phyloP scores from a whole-genome alignment of 2,888 invertebrate species.

The Dryocosmus kuriphilus region DNA sequence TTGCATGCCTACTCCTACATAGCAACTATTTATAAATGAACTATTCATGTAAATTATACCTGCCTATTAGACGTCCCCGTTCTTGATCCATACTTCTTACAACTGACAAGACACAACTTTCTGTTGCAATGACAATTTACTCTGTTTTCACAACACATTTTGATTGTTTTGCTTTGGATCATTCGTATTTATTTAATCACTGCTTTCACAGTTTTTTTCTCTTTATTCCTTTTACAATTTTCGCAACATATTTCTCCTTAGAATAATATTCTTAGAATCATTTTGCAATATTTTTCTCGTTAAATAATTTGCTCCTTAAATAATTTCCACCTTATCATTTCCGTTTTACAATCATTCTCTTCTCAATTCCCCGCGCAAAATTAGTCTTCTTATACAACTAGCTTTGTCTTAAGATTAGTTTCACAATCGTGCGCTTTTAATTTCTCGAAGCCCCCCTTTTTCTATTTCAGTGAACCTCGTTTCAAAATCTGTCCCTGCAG shows the following conservation, averaged over 20 bases:
- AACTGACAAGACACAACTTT: slow-evolving; percentile 2
- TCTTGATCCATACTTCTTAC: not conserved
- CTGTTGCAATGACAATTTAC: not conserved
- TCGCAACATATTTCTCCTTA: not conserved
- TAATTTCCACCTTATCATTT: not conserved
- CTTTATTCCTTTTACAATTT: not conserved
- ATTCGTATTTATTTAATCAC: not conserved
- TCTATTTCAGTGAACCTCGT: not conserved
- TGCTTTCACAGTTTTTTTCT: not conserved
- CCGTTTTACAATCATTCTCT: not conserved
- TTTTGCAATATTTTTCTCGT: not conserved
- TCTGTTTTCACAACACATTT: slow-evolving; percentile 29
- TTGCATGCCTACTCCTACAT: not conserved
- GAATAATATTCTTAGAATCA: not conserved
- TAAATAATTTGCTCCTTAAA: not conserved
- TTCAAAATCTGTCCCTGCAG: not conserved
- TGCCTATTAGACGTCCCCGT: not conserved
- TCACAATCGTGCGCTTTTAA: not conserved
- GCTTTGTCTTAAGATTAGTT: not conserved
- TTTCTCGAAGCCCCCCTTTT: not conserved
- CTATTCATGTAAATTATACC: slow-evolving; percentile 14
- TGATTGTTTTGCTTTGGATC: slow-evolving; percentile 33
- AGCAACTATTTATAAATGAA: not conserved
- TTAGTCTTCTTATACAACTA: not conserved
- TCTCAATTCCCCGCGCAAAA: not conserved